Conservation (phyloP, 2,888 invertebrate genomes). For the Dicycla oo region DNA sequence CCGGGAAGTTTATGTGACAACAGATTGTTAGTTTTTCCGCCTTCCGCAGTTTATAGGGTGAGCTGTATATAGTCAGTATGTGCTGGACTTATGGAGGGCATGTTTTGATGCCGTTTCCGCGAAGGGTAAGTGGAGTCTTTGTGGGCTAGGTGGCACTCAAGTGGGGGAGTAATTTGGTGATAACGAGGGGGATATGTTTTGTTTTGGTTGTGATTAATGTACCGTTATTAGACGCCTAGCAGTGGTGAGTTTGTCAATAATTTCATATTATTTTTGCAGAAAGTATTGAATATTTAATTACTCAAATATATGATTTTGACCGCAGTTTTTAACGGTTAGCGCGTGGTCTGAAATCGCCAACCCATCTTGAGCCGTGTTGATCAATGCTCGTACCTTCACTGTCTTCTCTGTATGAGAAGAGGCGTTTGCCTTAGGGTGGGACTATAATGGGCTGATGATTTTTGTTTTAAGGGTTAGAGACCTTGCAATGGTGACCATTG, state of each 20-base stretch:
- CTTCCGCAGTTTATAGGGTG: conserved; percentile 36
- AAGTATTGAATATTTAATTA: too few species aligned
- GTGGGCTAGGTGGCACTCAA: conserved; percentile 8
- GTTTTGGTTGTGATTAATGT: neutral
- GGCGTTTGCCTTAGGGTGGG: neutral
- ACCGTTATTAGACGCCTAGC: neutral
- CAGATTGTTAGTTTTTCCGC: conserved; percentile 58
- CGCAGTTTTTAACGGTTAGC: too few species aligned
- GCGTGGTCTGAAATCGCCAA: too few species aligned
- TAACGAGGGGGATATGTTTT: conserved; percentile 15
- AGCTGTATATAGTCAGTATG: conserved; percentile 23
- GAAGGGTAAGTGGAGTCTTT: conserved; percentile 18
- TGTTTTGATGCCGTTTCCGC: conserved; percentile 27
- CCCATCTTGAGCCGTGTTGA: neutral
- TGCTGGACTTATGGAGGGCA: conserved; percentile 2
- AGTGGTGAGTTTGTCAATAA: too few species aligned
- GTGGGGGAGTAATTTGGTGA: conserved; percentile 26
- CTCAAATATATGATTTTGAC: too few species aligned
- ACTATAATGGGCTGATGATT: neutral
- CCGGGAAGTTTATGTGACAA: conserved; percentile 57
- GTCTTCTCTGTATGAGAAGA: neutral
- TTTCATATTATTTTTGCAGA: too few species aligned
- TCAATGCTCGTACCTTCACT: neutral
- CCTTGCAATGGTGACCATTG: neutral
- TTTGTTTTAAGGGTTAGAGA: too few species aligned